Percentiles rank a stretch among this genome's conserved stretches.
Evolutionary conservation across 53 echinoderm and acorn worm genomes (phyloP).

Genomic region (Arbacia lixula): DNA sequence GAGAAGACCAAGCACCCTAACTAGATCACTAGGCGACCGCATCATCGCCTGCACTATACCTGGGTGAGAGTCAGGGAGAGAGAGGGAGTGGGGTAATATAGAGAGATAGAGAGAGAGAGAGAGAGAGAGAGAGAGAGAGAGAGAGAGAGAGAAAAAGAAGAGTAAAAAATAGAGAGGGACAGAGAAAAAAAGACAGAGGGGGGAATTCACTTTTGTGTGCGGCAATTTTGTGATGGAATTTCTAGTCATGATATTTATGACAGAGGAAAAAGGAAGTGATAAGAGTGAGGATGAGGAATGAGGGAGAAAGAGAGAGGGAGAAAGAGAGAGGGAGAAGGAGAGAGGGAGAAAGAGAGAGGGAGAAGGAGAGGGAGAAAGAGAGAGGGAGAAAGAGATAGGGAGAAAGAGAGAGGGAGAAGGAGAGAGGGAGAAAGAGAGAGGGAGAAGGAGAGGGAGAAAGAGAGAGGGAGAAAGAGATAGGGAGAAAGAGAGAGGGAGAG

Average conservation of each 20-base stretch:
- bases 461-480: background rate
- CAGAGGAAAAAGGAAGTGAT: no score
- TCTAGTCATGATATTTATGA: no score
- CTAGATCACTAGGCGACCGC: no score
- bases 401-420: no score
- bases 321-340: constrained; percentile 9
- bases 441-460: background rate
- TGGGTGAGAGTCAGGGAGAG: no score
- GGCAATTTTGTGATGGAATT: no score
- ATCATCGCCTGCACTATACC: no score
- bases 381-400: background rate
- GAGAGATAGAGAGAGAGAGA: no score
- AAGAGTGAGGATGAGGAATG: background rate
- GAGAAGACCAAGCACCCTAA: no score
- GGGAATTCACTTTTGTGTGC: no score
- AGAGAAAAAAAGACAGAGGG: background rate
- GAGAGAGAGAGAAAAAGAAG: background rate
- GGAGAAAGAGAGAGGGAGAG: no score
- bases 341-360: background rate
- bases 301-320: background rate
- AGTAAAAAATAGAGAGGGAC: background rate
- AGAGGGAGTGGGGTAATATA: no score
- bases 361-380: background rate
- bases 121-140: background rate
- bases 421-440: background rate